A percentile compares a stretch with the other conserved stretches of the same genome.
These are phyloP conservation scores for Sebastiscus albofasciatus DNA, from an alignment of 2,797 vertebrate genomes.

Conservation along the genomic window DNA sequence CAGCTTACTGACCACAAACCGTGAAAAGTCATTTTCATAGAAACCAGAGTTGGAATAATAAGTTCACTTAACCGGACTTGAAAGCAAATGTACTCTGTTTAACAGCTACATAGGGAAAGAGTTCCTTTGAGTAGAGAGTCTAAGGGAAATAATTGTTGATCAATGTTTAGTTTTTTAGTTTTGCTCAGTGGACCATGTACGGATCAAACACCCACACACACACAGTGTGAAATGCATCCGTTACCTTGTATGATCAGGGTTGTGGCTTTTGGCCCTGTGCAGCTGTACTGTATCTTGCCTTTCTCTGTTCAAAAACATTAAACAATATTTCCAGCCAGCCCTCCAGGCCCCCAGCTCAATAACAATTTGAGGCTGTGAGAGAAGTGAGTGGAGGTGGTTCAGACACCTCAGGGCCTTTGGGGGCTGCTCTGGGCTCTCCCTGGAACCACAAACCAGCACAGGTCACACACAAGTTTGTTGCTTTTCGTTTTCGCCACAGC, in stretches of 20 bases:
- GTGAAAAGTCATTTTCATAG: constrained; percentile 60
- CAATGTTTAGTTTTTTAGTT: constrained; percentile 49
- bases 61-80: constrained; percentile 51
- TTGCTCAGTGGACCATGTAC: constrained; percentile 6
- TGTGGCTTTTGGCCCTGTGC: constrained; percentile 67
- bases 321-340: constrained; percentile 82
- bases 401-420: constrained; percentile 80
- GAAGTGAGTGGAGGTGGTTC: constrained; percentile 77
- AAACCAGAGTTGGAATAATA: constrained; percentile 62
- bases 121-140: constrained; percentile 27
- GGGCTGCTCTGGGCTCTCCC: constrained; percentile 73
- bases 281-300: constrained; percentile 71
- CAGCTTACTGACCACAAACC: constrained; percentile 66
- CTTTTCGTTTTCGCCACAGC: constrained; percentile 80
- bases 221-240: constrained; percentile 25
- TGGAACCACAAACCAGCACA: constrained; percentile 81
- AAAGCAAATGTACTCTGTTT: constrained; percentile 47
- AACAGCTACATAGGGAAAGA: constrained; percentile 15
- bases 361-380: constrained; percentile 81
- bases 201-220: constrained; percentile 42
- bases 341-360: constrained; percentile 83
- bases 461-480: constrained; percentile 85
- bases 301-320: constrained; percentile 77
- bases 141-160: constrained; percentile 51
- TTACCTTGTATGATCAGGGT: constrained; percentile 55